Evolutionary conservation across 2,888 invertebrate genomes (phyloP).

Genomic region (Plusia festucae): DNA sequence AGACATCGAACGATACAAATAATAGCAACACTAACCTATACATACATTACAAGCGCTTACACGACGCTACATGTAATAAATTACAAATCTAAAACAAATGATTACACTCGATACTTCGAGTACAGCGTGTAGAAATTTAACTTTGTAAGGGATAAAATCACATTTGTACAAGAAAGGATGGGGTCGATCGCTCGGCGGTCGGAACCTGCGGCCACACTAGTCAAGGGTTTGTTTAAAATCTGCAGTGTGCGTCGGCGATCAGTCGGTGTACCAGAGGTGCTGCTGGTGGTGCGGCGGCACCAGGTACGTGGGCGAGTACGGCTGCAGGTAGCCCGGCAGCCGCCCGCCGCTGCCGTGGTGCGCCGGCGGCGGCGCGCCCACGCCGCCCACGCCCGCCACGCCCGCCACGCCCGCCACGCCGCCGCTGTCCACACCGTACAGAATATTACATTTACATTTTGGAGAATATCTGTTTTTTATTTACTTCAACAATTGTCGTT

Average conservation of each 20-base stretch:
- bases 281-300: conserved; percentile 87
- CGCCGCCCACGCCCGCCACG: conserved; percentile 85
- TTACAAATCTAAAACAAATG: conserved; percentile 62
- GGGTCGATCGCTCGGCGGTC: conserved; percentile 46
- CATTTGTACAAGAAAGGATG: conserved; percentile 65
- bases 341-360: conserved; percentile 93
- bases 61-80: conserved; percentile 59
- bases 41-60: conserved; percentile 60
- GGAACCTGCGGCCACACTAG: conserved; percentile 73
- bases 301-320: conserved; percentile 85
- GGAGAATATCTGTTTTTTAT: too few relatives aligned
- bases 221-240: conserved; percentile 84
- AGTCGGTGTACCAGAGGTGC: conserved; percentile 95
- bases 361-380: conserved; percentile 96
- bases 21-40: conserved; percentile 57
- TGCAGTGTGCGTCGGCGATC: conserved; percentile 74
- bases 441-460: too few relatives aligned
- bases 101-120: conserved; percentile 53
- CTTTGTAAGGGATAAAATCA: conserved; percentile 57
- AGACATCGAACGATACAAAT: conserved; percentile 57
- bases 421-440: conserved; percentile 44
- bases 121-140: conserved; percentile 3
- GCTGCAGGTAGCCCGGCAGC: conserved; percentile 85
- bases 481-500: too few relatives aligned
- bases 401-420: conserved; percentile 56